Evolutionary conservation across 2,797 vertebrate species (phyloP), one percentile per base, ranked within the genome.

Genomic region (Buphagus erythrorhynchus): DNA sequence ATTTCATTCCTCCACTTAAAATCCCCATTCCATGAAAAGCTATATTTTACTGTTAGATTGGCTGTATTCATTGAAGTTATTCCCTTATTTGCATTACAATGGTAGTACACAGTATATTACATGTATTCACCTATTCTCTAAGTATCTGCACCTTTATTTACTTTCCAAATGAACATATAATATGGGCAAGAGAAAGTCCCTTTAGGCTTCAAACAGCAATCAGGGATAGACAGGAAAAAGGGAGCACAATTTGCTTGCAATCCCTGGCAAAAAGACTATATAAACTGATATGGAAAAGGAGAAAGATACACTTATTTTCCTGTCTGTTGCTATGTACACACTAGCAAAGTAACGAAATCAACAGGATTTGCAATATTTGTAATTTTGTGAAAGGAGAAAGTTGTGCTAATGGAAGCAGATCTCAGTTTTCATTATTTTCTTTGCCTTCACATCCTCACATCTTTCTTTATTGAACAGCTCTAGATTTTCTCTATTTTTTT

Each of bases 51-150:
- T 79, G 76, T 73, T 95, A 95, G 77, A 93, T 95, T 93, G 74
- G 68, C 73, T 79, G 62, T 65, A 93, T 96, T 96, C 83, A 88
- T n/a, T 65, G n/a, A 77, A 87, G 78, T 66, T 61, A 61, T 12
- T 81, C 49, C 65, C 59, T 88, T 78, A 90, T 97, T 96, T 96
- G 73, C 87, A 96, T 95, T 79, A 95, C 80, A 93, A 74, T 95
- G 67, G 52, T 22, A 61, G 63, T 3, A 55, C 31, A 75, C 55
- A 55, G 15, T 49, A 22, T 21, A 67, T 76, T 79, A 46, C 22
- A 68, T 13, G 76, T 21, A 92, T 93, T 88, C 88, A 88, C 68
- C 67, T 94, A 72, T 62, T 86, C 68, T 67, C 42, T 71, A 85
- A 88, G 63, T 69, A 65, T 36, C 31, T 63, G 10, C 29, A 89